Evolutionary conservation across 2,797 vertebrate genomes (phyloP).

Genomic region (Emydoidea blandingii): DNA sequence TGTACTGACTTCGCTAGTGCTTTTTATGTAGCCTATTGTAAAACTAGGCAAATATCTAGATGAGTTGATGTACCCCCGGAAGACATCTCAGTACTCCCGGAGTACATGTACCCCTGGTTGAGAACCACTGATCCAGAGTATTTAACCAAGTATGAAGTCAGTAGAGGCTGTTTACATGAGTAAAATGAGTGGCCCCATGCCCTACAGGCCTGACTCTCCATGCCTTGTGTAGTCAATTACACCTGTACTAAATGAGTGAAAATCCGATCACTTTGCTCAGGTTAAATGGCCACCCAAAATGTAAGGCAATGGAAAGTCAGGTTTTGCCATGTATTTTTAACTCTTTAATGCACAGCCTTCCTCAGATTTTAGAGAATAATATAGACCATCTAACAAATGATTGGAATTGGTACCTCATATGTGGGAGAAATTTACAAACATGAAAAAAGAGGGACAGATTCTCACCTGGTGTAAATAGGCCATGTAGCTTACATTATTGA

Average conservation of each 20-base stretch:
- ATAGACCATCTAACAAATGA: background rate
- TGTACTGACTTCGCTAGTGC: too few species aligned
- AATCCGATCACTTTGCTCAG: background rate
- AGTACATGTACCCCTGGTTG: too few species aligned
- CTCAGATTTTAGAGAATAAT: background rate
- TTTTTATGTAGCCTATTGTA: too few species aligned
- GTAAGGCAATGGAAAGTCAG: background rate
- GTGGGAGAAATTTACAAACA: background rate
- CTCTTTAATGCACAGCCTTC: background rate
- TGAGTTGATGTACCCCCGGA: too few species aligned
- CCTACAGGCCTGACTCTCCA: background rate
- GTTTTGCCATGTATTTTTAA: background rate
- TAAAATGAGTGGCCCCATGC: background rate
- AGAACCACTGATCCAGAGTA: background rate
- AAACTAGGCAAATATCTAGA: too few species aligned
- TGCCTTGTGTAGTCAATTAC: background rate
- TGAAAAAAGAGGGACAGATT: background rate
- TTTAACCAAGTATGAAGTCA: background rate
- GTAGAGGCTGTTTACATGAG: background rate
- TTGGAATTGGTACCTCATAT: rapidly evolving
- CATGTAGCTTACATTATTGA: background rate
- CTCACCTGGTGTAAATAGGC: background rate
- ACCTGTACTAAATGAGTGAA: background rate
- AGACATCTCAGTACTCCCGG: too few species aligned
- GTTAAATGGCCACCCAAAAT: background rate